Evolutionary conservation across 2,797 vertebrate genomes (phyloP).

Genomic region (Eremophila alpestris): DNA sequence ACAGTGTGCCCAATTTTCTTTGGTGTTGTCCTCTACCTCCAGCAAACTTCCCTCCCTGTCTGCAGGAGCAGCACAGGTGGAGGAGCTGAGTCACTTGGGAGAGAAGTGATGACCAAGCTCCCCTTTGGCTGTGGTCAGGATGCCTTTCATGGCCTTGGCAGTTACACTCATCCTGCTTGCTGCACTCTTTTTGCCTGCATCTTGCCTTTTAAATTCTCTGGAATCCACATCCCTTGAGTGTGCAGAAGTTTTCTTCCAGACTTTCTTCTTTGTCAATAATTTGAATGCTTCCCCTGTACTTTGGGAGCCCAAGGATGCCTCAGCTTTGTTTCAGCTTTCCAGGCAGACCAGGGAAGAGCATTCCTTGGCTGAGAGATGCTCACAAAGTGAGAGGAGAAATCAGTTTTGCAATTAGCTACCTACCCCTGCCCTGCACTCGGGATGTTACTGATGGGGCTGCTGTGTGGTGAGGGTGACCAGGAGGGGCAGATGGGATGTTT

Average conservation of each 20-base stretch:
- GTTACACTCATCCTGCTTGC: not conserved
- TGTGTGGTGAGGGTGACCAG: not conserved
- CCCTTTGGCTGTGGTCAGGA: not conserved
- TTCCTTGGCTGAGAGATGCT: not conserved
- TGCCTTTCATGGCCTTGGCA: not conserved
- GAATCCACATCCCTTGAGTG: not conserved
- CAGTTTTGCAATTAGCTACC: not conserved
- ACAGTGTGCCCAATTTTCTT: not conserved
- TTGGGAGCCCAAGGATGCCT: accelerated
- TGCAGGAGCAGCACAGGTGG: not conserved
- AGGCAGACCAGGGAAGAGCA: not conserved
- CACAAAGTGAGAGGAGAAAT: not conserved
- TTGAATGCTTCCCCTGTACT: not conserved
- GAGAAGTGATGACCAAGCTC: not conserved
- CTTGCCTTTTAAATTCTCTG: not conserved
- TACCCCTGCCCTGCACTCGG: not conserved
- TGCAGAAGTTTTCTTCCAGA: not conserved
- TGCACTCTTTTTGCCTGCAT: not conserved
- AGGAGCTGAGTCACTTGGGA: not conserved
- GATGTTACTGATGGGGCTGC: not conserved
- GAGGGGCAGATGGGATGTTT: not conserved
- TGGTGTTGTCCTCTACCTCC: not conserved
- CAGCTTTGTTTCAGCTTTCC: not conserved
- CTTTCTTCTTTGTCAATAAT: not conserved
- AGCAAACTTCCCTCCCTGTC: not conserved